Conservation (phyloP, 2,113 vertebrate genomes). For the Cyphomyrus plagiostoma region DNA sequence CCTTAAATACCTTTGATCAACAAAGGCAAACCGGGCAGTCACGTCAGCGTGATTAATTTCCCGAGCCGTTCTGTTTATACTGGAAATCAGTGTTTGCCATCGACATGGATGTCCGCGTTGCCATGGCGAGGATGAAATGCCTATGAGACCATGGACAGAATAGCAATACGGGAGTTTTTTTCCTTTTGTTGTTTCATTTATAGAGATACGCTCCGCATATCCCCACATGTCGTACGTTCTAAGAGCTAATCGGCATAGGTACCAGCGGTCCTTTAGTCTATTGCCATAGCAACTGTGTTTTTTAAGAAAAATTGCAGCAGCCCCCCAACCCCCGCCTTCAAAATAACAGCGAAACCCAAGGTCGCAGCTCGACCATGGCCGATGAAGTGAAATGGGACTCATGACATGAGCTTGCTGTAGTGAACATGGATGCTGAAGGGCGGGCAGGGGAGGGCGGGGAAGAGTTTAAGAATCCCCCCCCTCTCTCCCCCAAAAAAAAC, state of each 20-base stretch:
- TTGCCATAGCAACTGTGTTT: conserved; percentile 20
- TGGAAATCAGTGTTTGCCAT: conserved; percentile 27
- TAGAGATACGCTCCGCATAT: not conserved
- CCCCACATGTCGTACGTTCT: not conserved
- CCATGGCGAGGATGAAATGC: conserved; percentile 37
- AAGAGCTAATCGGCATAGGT: not conserved
- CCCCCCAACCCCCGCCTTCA: not conserved
- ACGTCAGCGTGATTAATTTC: conserved; percentile 18
- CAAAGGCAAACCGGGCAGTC: not conserved
- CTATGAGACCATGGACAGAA: conserved; percentile 19
- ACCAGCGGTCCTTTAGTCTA: not conserved
- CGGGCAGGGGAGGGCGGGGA: not conserved
- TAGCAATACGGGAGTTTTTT: conserved; percentile 56
- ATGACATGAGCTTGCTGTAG: too few species aligned
- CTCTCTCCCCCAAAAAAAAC: not conserved
- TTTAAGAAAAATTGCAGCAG: not conserved
- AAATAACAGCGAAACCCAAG: not conserved
- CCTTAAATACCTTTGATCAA: not conserved
- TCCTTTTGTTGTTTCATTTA: conserved; percentile 43
- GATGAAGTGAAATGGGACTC: not conserved
- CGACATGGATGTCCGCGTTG: conserved; percentile 27
- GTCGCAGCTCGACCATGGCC: not conserved
- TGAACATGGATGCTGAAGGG: not conserved
- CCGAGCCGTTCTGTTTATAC: conserved; percentile 45
- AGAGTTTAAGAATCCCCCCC: not conserved